Conservation (phyloP, 2,797 vertebrate species). For the Austrolebias charrua region DNA sequence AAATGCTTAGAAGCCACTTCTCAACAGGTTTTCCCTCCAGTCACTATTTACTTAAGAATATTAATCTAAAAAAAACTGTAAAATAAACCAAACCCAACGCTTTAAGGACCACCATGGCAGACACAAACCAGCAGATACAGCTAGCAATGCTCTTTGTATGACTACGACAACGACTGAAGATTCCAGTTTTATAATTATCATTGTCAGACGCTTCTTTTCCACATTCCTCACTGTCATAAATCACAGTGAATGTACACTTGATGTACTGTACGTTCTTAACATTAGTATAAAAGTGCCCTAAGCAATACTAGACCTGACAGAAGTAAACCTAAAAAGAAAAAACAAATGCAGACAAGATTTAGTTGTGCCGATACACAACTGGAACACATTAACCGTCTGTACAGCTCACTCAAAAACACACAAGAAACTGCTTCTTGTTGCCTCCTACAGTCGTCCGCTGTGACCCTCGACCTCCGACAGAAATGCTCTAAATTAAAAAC, state of each 20-base stretch:
- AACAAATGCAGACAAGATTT: neutral
- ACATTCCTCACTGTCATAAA: slow-evolving; percentile 1
- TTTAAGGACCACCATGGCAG: neutral
- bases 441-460: slow-evolving; percentile 14
- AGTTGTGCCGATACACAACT: neutral
- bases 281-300: slow-evolving; percentile 14
- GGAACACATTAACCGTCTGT: neutral
- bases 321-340: neutral
- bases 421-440: neutral
- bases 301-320: slow-evolving; percentile 3
- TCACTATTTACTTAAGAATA: neutral
- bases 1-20: no score
- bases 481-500: slow-evolving; percentile 22
- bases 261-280: neutral
- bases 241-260: slow-evolving; percentile 4
- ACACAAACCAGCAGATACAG: neutral
- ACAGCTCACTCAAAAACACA: neutral
- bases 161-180: slow-evolving; percentile 1
- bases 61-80: neutral
- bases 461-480: slow-evolving; percentile 25
- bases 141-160: neutral
- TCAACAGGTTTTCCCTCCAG: neutral
- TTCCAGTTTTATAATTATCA: slow-evolving; percentile 19
- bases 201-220: slow-evolving; percentile 3
- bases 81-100: neutral